phyloP scores from a whole-genome alignment of 2,113 vertebrate genomes.

The Otis tarda region DNA sequence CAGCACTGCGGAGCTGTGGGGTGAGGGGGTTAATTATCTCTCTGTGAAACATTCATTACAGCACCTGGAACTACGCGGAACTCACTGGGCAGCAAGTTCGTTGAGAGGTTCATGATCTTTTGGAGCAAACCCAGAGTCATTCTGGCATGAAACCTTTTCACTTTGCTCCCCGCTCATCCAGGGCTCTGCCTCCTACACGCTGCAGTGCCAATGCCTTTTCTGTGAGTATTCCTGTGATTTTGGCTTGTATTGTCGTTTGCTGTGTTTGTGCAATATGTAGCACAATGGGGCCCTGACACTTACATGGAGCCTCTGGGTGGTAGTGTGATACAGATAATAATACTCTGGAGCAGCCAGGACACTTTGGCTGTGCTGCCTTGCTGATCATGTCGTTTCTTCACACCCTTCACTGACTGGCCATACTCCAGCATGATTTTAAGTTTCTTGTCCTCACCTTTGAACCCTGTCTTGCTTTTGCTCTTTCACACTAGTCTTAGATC shows the following conservation, averaged over 20 bases:
- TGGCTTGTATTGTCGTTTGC: background rate
- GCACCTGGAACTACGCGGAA: constrained; percentile 38
- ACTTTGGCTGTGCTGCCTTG: background rate
- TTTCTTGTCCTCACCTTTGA: background rate
- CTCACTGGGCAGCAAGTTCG: background rate
- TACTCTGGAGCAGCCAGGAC: background rate
- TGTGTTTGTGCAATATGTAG: background rate
- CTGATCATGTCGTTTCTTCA: background rate
- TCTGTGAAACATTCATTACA: constrained; percentile 55
- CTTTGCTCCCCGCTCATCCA: background rate
- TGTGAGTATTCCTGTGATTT: background rate
- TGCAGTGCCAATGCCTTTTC: background rate
- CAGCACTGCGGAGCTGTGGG: background rate
- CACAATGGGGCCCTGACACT: background rate
- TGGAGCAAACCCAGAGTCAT: constrained; percentile 14
- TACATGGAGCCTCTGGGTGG: background rate
- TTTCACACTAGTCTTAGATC: background rate
- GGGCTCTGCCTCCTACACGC: background rate
- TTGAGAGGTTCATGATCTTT: constrained; percentile 43
- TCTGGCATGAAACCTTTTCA: constrained; percentile 26
- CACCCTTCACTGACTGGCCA: background rate
- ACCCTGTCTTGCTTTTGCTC: background rate
- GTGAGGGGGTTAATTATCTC: constrained; percentile 63
- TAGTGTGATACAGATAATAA: background rate
- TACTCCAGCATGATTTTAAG: background rate